Conservation (phyloP, 2,888 invertebrate species). For the Lasioglossum calceatum region DNA sequence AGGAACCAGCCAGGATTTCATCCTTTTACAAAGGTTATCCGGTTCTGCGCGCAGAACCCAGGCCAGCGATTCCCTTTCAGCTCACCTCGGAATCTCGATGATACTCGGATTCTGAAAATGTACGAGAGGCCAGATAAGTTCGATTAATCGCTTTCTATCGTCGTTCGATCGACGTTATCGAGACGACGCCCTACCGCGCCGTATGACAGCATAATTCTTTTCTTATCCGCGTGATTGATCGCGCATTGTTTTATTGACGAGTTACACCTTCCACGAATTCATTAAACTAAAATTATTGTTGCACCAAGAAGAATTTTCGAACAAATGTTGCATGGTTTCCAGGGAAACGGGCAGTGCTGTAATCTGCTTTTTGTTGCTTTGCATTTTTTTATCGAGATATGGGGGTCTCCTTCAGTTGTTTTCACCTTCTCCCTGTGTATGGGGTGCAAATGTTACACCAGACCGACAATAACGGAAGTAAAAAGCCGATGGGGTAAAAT, state of each 20-base stretch:
- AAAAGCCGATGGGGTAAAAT: too few species aligned
- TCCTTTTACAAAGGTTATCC: constrained; percentile 38
- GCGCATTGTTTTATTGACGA: constrained; percentile 7
- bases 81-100: constrained; percentile 77
- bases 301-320: too few species aligned
- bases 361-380: too few species aligned
- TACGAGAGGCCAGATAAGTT: constrained; percentile 60
- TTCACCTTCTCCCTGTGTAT: too few species aligned
- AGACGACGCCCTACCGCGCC: constrained; percentile 24
- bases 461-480: too few species aligned
- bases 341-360: too few species aligned
- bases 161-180: constrained; percentile 53
- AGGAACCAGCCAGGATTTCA: constrained; percentile 41
- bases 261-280: neutral
- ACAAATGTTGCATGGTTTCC: too few species aligned
- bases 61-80: constrained; percentile 61
- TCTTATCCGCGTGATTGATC: constrained; percentile 31
- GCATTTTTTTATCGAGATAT: too few species aligned
- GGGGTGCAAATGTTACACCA: too few species aligned
- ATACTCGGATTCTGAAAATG: constrained; percentile 72
- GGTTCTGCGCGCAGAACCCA: constrained; percentile 18
- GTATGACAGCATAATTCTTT: constrained; percentile 38
- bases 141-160: constrained; percentile 55
- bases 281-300: constrained; percentile 1
- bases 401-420: too few species aligned